Conservation (phyloP, 2,888 invertebrate species). For the Reticulitermes lucifugus region DNA sequence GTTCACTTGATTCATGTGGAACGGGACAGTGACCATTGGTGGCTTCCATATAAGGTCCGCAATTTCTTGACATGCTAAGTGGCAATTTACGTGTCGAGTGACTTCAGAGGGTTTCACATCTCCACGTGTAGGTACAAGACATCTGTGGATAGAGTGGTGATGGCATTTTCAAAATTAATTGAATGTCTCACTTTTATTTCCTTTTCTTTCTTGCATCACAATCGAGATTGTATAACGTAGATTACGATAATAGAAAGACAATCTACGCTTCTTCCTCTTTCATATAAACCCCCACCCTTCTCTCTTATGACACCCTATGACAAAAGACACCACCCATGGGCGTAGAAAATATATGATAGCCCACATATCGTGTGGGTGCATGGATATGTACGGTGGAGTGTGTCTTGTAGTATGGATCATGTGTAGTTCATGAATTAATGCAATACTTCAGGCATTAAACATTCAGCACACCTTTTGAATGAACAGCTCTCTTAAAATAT, state of each 20-base stretch:
- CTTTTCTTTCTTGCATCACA: not conserved
- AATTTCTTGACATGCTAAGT: no score
- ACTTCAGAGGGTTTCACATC: not conserved
- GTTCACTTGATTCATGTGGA: no score
- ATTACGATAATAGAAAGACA: not conserved
- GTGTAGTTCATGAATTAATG: not conserved
- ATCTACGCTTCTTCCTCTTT: not conserved
- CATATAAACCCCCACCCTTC: not conserved
- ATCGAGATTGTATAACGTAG: not conserved
- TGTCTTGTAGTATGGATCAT: not conserved
- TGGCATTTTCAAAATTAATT: constrained; percentile 5
- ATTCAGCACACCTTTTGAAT: no score
- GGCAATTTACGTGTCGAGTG: not conserved
- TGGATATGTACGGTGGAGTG: not conserved
- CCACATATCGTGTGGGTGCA: not conserved
- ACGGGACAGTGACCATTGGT: no score
- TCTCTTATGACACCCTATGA: constrained; percentile 4
- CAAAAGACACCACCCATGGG: constrained; percentile 18
- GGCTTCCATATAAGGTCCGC: no score
- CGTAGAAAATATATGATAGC: not conserved
- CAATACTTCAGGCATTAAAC: no score
- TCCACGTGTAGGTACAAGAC: not conserved
- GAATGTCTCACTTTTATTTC: not conserved
- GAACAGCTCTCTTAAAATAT: no score
- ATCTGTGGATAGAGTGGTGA: not conserved